phyloP scores from a whole-genome alignment of 1,140 invertebrate species.

The Cotesia glomerata region DNA sequence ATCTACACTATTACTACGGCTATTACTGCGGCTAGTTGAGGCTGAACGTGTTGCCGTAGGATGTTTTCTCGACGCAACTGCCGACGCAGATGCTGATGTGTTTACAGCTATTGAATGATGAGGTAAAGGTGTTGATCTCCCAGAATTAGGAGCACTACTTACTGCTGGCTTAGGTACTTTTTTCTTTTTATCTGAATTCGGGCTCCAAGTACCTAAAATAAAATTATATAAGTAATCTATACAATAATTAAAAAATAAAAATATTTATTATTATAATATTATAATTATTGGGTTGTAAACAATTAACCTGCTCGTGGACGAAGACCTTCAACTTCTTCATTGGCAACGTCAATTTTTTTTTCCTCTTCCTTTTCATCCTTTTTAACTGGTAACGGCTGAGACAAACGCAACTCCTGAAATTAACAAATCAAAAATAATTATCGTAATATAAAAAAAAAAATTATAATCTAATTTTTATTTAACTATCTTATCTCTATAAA shows the following conservation, averaged over 20 bases:
- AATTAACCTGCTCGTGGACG: constrained; percentile 57
- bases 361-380: constrained; percentile 60
- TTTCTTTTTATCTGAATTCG: constrained; percentile 54
- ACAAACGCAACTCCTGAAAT: constrained; percentile 66
- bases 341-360: constrained; percentile 24
- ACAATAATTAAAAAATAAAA: not conserved
- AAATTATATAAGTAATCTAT: not conserved
- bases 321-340: constrained; percentile 47
- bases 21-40: constrained; percentile 64
- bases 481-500: not conserved
- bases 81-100: constrained; percentile 46
- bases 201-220: constrained; percentile 68
- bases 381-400: constrained; percentile 68
- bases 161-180: constrained; percentile 52
- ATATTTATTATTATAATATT: not conserved
- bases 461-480: not conserved
- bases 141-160: constrained; percentile 52
- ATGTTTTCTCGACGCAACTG: constrained; percentile 46
- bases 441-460: not conserved
- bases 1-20: constrained; percentile 69
- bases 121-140: constrained; percentile 53
- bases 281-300: not conserved
- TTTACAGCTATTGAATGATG: constrained; percentile 35
- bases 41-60: constrained; percentile 58
- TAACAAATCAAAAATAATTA: constrained; percentile 11